Evolutionary conservation across 2,113 vertebrate species (phyloP), one percentile per base, ranked within the genome.

Genomic region (Cyprinus carpio): DNA sequence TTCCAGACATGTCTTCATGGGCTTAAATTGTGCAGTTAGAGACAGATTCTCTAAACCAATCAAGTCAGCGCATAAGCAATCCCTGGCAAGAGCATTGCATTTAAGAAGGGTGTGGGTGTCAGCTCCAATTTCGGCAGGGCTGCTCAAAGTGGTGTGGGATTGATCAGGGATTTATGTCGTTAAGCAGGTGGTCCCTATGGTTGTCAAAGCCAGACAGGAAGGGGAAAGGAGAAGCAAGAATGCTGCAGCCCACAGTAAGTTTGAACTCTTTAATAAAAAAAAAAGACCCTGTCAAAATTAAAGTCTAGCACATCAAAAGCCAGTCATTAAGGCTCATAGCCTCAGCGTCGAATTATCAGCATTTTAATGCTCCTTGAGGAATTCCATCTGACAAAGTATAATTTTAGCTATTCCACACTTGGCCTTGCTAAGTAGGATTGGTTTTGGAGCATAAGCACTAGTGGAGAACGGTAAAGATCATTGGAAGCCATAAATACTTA

Each of bases 171-270:
- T 83, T 88, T 88, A 83, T 74, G 79, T 82, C 25, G 75, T 85
- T 88, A 89, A 84, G 81, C 81, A 87, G 87, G 83, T 89, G 81
- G 83, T 74, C 81, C 29, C 83, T 13, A 72, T 23, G 62, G 75
- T 75, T 87, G 80, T 83, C 58, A 81, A 83, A 85, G 23, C 49
- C 23, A 87, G 81, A 83, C 51, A 82, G 65, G 34, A 71, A 83
- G 85, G 46, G 37, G 54, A 37, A 86, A 65, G 37, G 51, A 82
- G 51, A 31, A 31, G 49, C 37, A 74, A 11, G 76, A 85, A 40
- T 87, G 74, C 69, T 76, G 25, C 77, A 75, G 75, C 75, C 27
- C 60, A 69, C 40, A 79, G 58, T 6, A 31, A 86, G 65, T 76
- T 37, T 18, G 56, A 84, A 83, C 75, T 83, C 62, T 46, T 84